Conservation (phyloP, 2,797 vertebrate genomes). For the Galago senegalensis region DNA sequence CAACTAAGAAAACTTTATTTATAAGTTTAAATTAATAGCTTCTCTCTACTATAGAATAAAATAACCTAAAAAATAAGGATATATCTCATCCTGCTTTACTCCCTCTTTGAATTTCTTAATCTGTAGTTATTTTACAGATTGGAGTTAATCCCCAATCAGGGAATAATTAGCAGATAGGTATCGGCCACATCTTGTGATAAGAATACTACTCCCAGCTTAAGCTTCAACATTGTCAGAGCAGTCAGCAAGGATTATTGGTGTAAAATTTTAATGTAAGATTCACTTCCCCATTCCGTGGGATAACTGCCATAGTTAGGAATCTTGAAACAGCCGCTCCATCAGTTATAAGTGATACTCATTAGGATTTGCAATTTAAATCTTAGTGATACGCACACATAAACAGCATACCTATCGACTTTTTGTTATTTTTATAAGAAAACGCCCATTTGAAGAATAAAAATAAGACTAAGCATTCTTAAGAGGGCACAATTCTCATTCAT, state of each 20-base stretch:
- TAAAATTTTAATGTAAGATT: slow-evolving; percentile 62
- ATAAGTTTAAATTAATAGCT: background rate
- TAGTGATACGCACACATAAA: slow-evolving; percentile 43
- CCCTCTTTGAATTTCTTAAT: background rate
- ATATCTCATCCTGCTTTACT: background rate
- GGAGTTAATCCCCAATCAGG: background rate
- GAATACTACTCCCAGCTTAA: background rate
- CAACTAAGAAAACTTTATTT: background rate
- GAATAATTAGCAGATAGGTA: background rate
- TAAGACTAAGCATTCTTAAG: slow-evolving; percentile 52
- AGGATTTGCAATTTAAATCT: slow-evolving; percentile 33
- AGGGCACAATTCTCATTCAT: slow-evolving; percentile 42
- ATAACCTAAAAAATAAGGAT: background rate
- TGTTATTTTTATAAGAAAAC: slow-evolving; percentile 39
- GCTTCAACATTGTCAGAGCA: background rate
- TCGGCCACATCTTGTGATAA: background rate
- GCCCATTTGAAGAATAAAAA: slow-evolving; percentile 64
- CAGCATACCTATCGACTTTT: background rate
- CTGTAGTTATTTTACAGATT: background rate
- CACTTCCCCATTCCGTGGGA: slow-evolving; percentile 19
- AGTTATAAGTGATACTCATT: slow-evolving; percentile 60
- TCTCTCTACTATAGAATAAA: background rate
- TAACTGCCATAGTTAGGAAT: slow-evolving; percentile 16
- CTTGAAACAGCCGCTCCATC: slow-evolving; percentile 34
- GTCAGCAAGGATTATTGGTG: background rate